A percentile compares a stretch with the other conserved stretches of the same genome.
phyloP scores from a whole-genome alignment of 2,797 vertebrate species.

The Tadarida brasiliensis region DNA sequence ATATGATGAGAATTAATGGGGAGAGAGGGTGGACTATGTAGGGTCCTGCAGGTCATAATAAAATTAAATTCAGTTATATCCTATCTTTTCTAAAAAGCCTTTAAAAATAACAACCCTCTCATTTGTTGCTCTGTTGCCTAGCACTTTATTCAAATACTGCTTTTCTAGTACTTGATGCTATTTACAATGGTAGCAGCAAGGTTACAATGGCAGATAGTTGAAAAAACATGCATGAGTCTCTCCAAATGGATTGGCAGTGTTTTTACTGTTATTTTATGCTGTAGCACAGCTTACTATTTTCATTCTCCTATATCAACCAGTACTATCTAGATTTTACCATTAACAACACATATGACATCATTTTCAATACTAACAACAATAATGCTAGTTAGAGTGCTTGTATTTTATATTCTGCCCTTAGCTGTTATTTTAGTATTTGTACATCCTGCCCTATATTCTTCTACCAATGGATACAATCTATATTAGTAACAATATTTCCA shows the following conservation, averaged over 20 bases:
- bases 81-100: not conserved
- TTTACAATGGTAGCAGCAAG: too few species aligned
- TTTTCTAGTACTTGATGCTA: not conserved
- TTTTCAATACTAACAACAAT: not conserved
- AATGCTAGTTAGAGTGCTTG: not conserved
- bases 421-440: not conserved
- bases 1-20: not conserved
- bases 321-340: not conserved
- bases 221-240: not conserved
- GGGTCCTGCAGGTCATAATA: not conserved
- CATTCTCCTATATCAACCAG: not conserved
- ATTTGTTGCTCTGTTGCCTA: not conserved
- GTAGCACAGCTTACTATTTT: not conserved
- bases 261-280: not conserved
- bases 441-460: not conserved
- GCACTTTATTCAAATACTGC: not conserved
- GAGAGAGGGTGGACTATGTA: not conserved
- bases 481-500: not conserved
- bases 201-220: too few species aligned
- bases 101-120: not conserved
- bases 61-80: not conserved
- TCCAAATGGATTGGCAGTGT: not conserved
- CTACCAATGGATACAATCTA: not conserved
- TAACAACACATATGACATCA: not conserved
- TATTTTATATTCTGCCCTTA: not conserved